Evolutionary conservation across 2,888 invertebrate genomes (phyloP).

Genomic region (Conomelus anceps): DNA sequence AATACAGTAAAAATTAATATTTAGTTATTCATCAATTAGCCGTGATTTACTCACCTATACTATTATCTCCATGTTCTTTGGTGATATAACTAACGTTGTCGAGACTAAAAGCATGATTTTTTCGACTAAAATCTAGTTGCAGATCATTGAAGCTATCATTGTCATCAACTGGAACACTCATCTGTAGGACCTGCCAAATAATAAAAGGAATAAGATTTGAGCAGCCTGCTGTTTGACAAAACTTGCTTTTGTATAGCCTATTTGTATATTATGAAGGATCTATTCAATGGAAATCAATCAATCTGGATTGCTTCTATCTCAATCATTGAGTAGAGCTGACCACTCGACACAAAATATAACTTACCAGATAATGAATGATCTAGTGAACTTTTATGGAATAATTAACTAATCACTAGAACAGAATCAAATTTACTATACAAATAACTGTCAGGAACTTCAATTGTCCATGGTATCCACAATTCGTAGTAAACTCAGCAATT

Average conservation of each 20-base stretch:
- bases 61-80: constrained; percentile 61
- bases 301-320: no score
- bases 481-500: no score
- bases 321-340: no score
- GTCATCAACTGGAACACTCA: constrained; percentile 84
- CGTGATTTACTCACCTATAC: constrained; percentile 38
- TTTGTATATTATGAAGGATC: neutral
- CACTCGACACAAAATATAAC: no score
- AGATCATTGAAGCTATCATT: constrained; percentile 69
- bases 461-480: no score
- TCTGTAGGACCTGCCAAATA: constrained; percentile 62
- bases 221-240: neutral
- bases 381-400: no score
- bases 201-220: constrained; percentile 16
- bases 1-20: no score
- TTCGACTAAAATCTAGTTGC: constrained; percentile 78
- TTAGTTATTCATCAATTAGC: neutral
- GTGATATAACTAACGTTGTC: constrained; percentile 86
- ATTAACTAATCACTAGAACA: no score
- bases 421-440: no score
- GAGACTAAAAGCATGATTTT: constrained; percentile 79
- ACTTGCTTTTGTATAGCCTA: neutral
- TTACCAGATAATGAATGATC: no score
- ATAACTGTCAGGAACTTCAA: no score
- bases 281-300: no score